Base-by-base conservation (phyloP, 1,140 invertebrate genomes). In the Ditylenchus dipsaci region DNA sequence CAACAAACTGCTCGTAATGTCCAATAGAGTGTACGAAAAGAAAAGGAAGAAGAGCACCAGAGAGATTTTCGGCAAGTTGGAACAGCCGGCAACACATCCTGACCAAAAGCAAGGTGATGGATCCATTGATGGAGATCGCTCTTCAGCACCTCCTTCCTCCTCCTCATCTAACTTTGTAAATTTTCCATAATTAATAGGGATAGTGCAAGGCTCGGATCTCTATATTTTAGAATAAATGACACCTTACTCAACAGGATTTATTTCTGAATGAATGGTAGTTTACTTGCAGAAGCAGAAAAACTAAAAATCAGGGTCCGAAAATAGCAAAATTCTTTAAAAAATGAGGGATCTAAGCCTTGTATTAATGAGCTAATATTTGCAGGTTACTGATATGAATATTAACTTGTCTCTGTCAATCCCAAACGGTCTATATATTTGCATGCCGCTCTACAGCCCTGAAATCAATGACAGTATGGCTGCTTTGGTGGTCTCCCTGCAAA, bases 351-450 rank as follows among this genome's bases (percentile, higher is more conserved):
- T n/a, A n/a, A n/a, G n/a, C n/a, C n/a, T n/a, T n/a, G n/a, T n/a
- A n/a, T n/a, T n/a, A n/a, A n/a, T n/a, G n/a, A n/a, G n/a, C n/a
- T n/a, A n/a, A n/a, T 38, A 8, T 21, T 68, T 68, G 8, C 13
- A 76, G 74, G 27, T 15, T 0, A 47, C 59, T 58, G 79, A 82
- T 57, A 74, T 80, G 60, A 73, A 80, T 30, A 72, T 80, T 63
- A 81, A 80, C 58, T 63, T 80, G 13, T 82, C 77, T 11, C 56
- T 80, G 57, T 79, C 78, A 0, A 80, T 80, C 43, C 69, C 63
- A 23, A 73, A 76, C 29, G 80, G 78, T 23, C 72, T 80, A n/a
- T 79, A 80, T 59, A 62, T 80, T 38, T 79, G 78, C 43, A 78
- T 78, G 79, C 78, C 78, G n/a, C 58, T 80, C 7, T 76, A 68